These are phyloP conservation scores for Magallana gigas DNA, from an alignment of 1,140 invertebrate species.

Conservation along the genomic window DNA sequence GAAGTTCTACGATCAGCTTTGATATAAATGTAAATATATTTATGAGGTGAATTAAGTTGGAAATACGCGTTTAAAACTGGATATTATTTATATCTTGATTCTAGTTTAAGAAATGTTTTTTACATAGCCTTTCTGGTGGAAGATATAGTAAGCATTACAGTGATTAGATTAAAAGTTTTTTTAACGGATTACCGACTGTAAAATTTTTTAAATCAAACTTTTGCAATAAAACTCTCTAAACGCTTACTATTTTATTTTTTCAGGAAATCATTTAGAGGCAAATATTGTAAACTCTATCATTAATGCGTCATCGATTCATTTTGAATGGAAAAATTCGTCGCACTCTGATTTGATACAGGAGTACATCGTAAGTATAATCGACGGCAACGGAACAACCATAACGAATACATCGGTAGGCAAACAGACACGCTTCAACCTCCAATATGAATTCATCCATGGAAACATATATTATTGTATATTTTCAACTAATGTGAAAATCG, in stretches of 20 bases:
- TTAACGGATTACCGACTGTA: no score
- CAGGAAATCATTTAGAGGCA: not conserved
- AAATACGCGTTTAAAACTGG: no score
- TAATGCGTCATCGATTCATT: not conserved
- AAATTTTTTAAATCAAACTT: no score
- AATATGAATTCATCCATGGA: not conserved
- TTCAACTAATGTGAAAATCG: not conserved
- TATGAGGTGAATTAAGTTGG: no score
- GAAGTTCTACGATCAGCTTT: no score
- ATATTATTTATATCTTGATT: no score
- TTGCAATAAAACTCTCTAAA: no score
- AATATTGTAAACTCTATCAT: not conserved
- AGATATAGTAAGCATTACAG: no score
- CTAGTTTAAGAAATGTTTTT: no score
- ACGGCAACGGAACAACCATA: not conserved
- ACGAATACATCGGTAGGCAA: not conserved
- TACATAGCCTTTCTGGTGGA: no score
- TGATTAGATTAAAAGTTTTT: no score
- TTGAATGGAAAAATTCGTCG: not conserved
- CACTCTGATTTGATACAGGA: not conserved
- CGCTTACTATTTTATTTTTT: not conserved
- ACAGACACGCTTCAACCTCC: not conserved
- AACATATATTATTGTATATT: not conserved
- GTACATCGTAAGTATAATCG: not conserved
- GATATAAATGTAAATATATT: no score